These are phyloP conservation scores for Drosophila tanythrix DNA, from an alignment of 2,888 invertebrate genomes.

Conservation along the genomic window DNA sequence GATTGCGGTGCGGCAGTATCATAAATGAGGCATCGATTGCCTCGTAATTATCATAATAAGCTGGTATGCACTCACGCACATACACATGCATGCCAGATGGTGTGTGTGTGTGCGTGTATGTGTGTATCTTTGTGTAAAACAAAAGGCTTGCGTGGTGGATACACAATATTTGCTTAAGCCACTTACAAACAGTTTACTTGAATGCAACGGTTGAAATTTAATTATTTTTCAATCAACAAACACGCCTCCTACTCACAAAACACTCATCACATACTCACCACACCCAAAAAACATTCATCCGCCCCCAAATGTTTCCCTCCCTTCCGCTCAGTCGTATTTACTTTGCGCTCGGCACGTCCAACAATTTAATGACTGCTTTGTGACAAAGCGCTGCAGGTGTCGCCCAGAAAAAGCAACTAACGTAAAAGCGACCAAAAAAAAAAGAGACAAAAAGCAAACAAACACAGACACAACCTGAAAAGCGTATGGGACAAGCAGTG, in stretches of 20 bases:
- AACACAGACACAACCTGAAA: not conserved
- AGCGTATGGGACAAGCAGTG: conserved; percentile 2
- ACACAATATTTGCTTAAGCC: conserved; percentile 34
- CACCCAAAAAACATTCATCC: not conserved
- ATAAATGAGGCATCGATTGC: conserved; percentile 60
- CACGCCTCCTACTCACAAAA: not conserved
- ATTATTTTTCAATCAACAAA: conserved; percentile 37
- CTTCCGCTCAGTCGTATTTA: conserved; percentile 20
- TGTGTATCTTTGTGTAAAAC: conserved; percentile 7
- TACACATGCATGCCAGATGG: not conserved
- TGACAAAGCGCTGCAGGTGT: conserved; percentile 36
- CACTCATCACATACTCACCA: not conserved
- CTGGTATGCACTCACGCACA: conserved; percentile 21
- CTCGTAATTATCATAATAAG: conserved; percentile 63
- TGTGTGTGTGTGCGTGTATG: not conserved
- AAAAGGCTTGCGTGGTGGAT: conserved; percentile 29
- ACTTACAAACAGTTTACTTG: conserved; percentile 26
- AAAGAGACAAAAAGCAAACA: not conserved
- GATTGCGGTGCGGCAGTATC: conserved; percentile 43
- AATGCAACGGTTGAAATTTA: conserved; percentile 21
- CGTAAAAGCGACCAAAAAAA: not conserved
- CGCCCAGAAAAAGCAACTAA: conserved; percentile 7
- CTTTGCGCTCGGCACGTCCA: conserved; percentile 35
- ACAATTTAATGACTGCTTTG: conserved; percentile 43
- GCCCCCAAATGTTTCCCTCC: not conserved